Evolutionary conservation across 2,888 invertebrate genomes (phyloP).

Genomic region (Himalopsyche tibetana): DNA sequence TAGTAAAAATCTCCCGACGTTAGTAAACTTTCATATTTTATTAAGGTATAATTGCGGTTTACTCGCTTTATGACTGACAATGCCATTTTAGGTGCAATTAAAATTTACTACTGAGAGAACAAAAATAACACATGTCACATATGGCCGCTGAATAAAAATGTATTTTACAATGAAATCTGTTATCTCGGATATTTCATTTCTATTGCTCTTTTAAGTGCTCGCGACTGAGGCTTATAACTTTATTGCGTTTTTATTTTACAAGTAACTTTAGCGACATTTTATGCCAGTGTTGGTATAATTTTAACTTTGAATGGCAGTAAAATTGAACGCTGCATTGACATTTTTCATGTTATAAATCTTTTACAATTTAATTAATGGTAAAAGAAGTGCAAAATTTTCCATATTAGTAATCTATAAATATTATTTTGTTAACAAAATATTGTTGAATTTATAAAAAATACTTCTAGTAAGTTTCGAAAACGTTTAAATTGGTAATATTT

Average conservation of each 20-base stretch:
- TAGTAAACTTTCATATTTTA: slow-evolving; percentile 34
- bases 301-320: background rate
- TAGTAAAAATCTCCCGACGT: slow-evolving; percentile 17
- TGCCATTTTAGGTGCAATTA: slow-evolving; percentile 26
- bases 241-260: slow-evolving; percentile 26
- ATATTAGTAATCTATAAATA: no score
- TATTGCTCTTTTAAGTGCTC: slow-evolving; percentile 29
- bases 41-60: slow-evolving; percentile 30
- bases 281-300: background rate
- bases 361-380: no score
- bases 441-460: no score
- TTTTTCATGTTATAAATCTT: no score
- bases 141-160: slow-evolving; percentile 21
- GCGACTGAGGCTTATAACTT: background rate
- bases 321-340: no score
- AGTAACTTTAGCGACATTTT: background rate
- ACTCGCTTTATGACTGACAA: slow-evolving; percentile 29
- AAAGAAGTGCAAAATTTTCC: no score
- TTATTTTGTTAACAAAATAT: no score
- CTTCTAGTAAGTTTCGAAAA: no score
- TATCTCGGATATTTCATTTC: slow-evolving; percentile 12
- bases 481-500: no score
- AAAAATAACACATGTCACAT: slow-evolving; percentile 16
- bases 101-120: slow-evolving; percentile 18
- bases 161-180: slow-evolving; percentile 22